Conservation (phyloP, 1,140 invertebrate species). For the Arctopsyche grandis region DNA sequence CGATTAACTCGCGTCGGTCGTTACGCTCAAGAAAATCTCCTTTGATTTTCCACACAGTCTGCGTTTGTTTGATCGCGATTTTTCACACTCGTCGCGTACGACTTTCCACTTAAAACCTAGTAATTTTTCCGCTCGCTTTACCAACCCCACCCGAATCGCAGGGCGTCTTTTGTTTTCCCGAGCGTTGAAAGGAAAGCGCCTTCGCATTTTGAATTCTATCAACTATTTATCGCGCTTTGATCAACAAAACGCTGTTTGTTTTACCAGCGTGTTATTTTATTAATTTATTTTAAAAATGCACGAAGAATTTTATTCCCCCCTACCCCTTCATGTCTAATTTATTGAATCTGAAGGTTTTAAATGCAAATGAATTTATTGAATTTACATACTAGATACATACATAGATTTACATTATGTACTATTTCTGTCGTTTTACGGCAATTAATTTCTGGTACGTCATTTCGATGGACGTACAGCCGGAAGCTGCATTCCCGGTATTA, state of each 20-base stretch:
- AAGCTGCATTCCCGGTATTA: background rate
- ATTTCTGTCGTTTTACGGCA: too few relatives aligned
- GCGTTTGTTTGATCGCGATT: too few relatives aligned
- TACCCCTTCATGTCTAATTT: too few relatives aligned
- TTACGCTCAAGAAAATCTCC: background rate
- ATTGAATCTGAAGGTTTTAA: too few relatives aligned
- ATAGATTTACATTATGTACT: too few relatives aligned
- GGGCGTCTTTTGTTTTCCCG: too few relatives aligned
- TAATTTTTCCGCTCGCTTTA: background rate
- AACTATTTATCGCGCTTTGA: slow-evolving; percentile 12
- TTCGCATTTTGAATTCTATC: background rate
- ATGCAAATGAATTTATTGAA: too few relatives aligned
- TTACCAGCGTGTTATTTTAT: background rate
- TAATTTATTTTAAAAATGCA: background rate
- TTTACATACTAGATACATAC: too few relatives aligned
- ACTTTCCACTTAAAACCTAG: background rate
- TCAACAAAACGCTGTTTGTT: slow-evolving; percentile 11
- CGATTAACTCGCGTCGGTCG: slow-evolving; percentile 8
- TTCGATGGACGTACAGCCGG: background rate
- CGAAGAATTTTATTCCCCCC: too few relatives aligned
- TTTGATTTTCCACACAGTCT: slow-evolving; percentile 1
- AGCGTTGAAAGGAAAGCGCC: background rate
- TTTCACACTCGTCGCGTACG: background rate
- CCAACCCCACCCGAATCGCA: too few relatives aligned
- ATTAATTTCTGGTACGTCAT: too few relatives aligned